Base-by-base conservation (phyloP, 2,888 invertebrate species). In the Acrobasis suavella region DNA sequence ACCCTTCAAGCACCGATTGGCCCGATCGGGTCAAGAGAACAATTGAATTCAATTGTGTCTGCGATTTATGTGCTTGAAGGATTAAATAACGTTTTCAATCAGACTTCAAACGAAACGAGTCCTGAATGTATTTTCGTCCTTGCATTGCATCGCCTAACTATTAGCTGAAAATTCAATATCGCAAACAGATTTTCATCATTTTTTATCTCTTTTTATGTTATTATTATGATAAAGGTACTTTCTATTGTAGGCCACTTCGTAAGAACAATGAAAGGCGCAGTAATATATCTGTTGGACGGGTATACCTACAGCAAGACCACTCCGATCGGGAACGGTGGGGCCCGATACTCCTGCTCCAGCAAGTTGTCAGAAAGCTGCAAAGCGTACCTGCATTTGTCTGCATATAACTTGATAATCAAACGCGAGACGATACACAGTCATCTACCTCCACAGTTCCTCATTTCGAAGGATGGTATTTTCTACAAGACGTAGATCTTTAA, bases 341-440 rank as follows among this genome's bases (percentile, higher is more conserved):
- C 39, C 14, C 55, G 72, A 9, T 73, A 70, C 49, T 58, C 61
- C 6, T 73, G 73, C 56, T 72, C 75, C 5, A 67, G 64, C 12
- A 39, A 54, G 0, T 0, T 39, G 1, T 63, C 67, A 8, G 68
- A 67, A 50, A 50, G 64, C 3, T 76, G 75, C 64, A 74, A 71
- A 17, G 71, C 73, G 3, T 60, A 61, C 49, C 65, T 70, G 3
- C 70, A 73, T 51, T 54, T 76, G 1, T 65, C n/a, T 22, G 62
- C 60, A 9, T 64, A 71, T 15, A 65, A 72, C 58, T 32, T 62
- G 46, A 69, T 76, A 10, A 52, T 66, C 3, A 62, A 56, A 15
- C 62, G 62, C 7, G 16, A 38, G 14, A 62, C 63, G 2, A 64
- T 67, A 12, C 75, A 75, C 50, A 72, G 71, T 59, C 73, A 73